Conservation (phyloP, 2,113 vertebrate species). For the Odobenus rosmarus region DNA sequence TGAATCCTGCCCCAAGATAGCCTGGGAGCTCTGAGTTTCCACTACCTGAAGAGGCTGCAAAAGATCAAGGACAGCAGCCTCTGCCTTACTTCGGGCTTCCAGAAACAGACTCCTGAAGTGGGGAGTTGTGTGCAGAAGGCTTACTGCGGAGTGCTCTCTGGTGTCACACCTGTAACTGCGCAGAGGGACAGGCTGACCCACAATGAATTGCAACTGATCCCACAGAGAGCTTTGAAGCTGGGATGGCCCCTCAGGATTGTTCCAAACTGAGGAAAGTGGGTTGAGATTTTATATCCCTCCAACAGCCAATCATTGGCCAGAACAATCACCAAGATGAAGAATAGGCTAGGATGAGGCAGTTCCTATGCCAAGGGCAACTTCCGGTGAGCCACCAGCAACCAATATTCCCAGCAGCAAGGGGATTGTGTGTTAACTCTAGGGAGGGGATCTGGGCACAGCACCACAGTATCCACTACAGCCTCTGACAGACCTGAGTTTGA, state of each 20-base stretch:
- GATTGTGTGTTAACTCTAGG: not conserved
- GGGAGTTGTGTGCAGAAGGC: not conserved
- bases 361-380: not conserved
- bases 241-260: not conserved
- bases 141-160: not conserved
- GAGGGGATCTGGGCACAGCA: not conserved
- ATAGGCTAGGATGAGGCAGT: accelerated
- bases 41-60: not conserved
- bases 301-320: not conserved
- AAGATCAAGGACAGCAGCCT: not conserved
- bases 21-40: not conserved
- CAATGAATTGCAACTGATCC: not conserved
- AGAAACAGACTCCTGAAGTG: conserved; percentile 10
- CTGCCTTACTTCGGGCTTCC: not conserved
- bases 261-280: not conserved
- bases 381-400: not conserved
- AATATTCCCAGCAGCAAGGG: not conserved
- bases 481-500: conserved; percentile 1
- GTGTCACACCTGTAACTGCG: not conserved
- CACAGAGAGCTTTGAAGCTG: not conserved
- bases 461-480: not conserved
- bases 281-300: not conserved
- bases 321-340: not conserved
- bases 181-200: not conserved
- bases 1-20: not conserved